Percentiles rank a stretch among this genome's conserved stretches.
Evolutionary conservation across 2,113 vertebrate species (phyloP).

Genomic region (Ceyx cyanopectus): DNA sequence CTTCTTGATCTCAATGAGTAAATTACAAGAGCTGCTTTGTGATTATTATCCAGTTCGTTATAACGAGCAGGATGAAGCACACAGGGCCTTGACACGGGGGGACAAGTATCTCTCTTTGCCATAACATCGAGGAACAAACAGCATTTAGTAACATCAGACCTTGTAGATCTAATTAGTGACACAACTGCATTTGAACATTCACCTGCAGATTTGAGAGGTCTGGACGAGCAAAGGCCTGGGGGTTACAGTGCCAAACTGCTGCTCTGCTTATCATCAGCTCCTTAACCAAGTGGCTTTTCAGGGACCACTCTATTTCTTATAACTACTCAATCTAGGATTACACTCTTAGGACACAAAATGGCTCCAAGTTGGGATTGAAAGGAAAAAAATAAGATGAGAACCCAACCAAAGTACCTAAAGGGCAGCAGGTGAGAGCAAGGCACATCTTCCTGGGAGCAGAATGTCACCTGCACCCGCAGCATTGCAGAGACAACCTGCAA

Average conservation of each 20-base stretch:
- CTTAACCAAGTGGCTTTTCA: not conserved
- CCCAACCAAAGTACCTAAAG: not conserved
- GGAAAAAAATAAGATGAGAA: not conserved
- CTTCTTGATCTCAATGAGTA: not conserved
- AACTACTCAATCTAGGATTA: not conserved
- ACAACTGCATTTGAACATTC: not conserved
- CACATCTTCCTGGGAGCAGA: not conserved
- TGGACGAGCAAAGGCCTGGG: not conserved
- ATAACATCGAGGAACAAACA: slow-evolving; percentile 1
- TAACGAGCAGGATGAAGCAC: not conserved
- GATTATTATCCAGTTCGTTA: slow-evolving; percentile 31
- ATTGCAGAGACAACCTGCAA: not conserved
- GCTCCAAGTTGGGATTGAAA: not conserved
- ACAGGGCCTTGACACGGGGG: not conserved
- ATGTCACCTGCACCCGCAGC: not conserved
- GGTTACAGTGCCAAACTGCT: not conserved
- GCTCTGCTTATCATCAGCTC: not conserved
- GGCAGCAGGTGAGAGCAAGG: not conserved
- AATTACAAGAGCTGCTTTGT: not conserved
- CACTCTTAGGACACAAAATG: not conserved
- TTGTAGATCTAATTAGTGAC: not conserved
- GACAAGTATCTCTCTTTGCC: slow-evolving; percentile 6
- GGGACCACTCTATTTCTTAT: not conserved
- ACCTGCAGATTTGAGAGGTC: not conserved
- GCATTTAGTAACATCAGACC: not conserved